phyloP scores from a whole-genome alignment of 1,140 invertebrate species.

The Cydia splendana region DNA sequence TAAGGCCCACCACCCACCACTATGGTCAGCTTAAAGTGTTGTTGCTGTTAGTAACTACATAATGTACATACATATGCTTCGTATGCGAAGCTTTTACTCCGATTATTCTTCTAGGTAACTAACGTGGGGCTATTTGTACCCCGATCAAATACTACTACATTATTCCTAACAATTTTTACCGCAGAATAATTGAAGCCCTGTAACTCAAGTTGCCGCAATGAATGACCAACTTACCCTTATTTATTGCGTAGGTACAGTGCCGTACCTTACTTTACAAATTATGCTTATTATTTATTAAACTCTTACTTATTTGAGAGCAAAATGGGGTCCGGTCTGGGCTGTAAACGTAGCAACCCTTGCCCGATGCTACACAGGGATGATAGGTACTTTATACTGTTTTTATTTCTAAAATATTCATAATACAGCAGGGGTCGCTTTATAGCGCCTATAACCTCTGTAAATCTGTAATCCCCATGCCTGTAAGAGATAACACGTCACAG shows the following conservation, averaged over 20 bases:
- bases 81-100: not conserved
- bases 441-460: too few relatives aligned
- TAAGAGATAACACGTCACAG: too few relatives aligned
- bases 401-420: too few relatives aligned
- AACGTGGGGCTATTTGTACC: not conserved
- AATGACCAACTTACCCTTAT: slow-evolving; percentile 20
- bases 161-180: not conserved
- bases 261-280: slow-evolving; percentile 1
- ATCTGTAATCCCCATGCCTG: too few relatives aligned
- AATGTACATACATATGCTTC: not conserved
- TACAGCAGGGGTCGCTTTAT: too few relatives aligned
- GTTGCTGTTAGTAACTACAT: too few relatives aligned
- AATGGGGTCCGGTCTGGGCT: too few relatives aligned
- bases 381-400: not conserved
- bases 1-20: too few relatives aligned
- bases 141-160: not conserved
- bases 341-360: too few relatives aligned
- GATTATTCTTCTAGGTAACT: not conserved
- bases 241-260: not conserved
- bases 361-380: not conserved
- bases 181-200: slow-evolving; percentile 17
- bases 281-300: slow-evolving; percentile 11
- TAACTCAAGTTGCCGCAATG: not conserved
- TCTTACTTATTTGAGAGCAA: not conserved
- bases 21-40: too few relatives aligned